Base-by-base conservation (phyloP, 1,140 invertebrate genomes). In the Anagrus nilaparvatae region DNA sequence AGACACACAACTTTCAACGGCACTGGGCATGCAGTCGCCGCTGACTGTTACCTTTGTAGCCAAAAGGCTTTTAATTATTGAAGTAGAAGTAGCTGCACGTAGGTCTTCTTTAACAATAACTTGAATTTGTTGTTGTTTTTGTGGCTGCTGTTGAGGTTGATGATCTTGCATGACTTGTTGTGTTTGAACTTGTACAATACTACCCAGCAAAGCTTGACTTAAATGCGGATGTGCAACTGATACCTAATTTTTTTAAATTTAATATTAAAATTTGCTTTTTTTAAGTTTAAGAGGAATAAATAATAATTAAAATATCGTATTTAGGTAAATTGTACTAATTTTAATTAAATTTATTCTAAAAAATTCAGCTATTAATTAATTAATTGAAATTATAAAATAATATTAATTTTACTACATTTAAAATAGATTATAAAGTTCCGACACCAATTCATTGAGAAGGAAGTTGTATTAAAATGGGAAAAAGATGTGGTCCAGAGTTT, bases 11-110 rank as follows among this genome's bases (percentile, higher is more conserved):
- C 32, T 21, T 13, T 12, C 27, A 2, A 25, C 33, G 60, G 61
- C 59, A 54, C 59, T 64, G 70, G 71, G 52, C 73, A 75, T 73
- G 71, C 73, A 74, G 62, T 75, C 71, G 59, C 65, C 63, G 61
- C 62, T 63, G 60, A 66, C 55, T 48, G 74, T 80, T 72, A 90
- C 81, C 74, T 89, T 90, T 63, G 79, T 87, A 48, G 85, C 86
- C 64, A 90, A 67, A 40, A 90, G 73, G 68, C 79, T 87, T 70
- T 89, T 88, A 57, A 90, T 87, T 52, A 88, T 72, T 43, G 82
- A 84, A 53, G 76, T 76, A 37, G 66, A 66, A 19, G 65, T 63
- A 18, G 63, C 55, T 27, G 30, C 49, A 53, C 60, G 52, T 33
- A 56, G 55, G 36, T 62, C 63, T 17, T 65, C 62, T 40, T 69